Evolutionary conservation across 37 sponge, comb jelly and placozoan genomes (phyloP), one percentile per base, ranked within the genome.

Genomic region (Axinella damicornis): DNA sequence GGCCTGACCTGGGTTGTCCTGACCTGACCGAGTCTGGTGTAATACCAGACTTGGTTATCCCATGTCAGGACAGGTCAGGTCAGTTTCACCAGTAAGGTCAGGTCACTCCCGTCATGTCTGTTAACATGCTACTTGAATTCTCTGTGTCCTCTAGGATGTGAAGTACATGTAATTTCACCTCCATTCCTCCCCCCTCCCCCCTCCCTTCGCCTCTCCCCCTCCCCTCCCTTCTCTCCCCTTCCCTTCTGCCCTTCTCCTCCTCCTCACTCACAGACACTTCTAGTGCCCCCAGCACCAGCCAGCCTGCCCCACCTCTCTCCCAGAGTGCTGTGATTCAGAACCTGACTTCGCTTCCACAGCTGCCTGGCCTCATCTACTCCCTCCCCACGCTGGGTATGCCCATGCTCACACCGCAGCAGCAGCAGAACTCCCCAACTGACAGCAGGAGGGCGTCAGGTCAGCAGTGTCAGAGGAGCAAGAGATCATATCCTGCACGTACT

Each of bases 101-200:
- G n/a, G n/a, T n/a, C n/a, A n/a, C 52, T 57, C 33, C 34, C 38
- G 61, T 28, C 6, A 16, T 72, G 41, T 30, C 61, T 55, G 60
- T 55, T 39, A 12, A 5, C 69, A 59, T 46, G 37, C 37, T 71
- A 13, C 72, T 27, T 34, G 18, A 58, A 53, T 9, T 5, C 35
- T n/a, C 52, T 39, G 54, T 31, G 52, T 12, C 64, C 52, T n/a
- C 55, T 53, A n/a, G n/a, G n/a, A n/a, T n/a, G n/a, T n/a, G n/a
- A n/a, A n/a, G n/a, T n/a, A n/a, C n/a, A n/a, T n/a, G n/a, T n/a
- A n/a, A n/a, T n/a, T n/a, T n/a, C 60, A 65, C 64, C 83, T 71
- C 74, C 65, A 76, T 84, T 76, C 28, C 76, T 84, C 85, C 37
- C 85, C 35, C 76, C 58, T 71, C 76, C 39, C 38, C 82, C 52